A percentile compares a stretch with the other conserved stretches of the same genome.
Evolutionary conservation across 2,113 vertebrate species (phyloP).

Genomic region (Sminthopsis crassicaudata): DNA sequence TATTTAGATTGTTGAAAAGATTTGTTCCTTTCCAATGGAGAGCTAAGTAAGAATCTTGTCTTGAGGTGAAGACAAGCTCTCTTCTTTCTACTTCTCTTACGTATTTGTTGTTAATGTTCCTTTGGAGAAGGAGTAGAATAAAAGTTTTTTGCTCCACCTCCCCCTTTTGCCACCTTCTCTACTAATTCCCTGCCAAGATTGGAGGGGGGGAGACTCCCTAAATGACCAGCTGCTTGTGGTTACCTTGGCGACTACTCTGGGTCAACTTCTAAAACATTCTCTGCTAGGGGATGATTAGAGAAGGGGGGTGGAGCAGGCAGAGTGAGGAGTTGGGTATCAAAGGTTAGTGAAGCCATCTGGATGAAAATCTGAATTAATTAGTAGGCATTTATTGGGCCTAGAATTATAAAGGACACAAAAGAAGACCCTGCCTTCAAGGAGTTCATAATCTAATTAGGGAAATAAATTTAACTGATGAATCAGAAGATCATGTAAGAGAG

Average conservation of each 20-base stretch:
- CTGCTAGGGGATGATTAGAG: constrained; percentile 17
- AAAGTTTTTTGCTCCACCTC: fast-evolving
- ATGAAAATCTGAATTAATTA: not conserved
- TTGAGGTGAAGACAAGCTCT: not conserved
- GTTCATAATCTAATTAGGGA: not conserved
- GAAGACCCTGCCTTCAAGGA: not conserved
- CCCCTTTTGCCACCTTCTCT: too few relatives aligned
- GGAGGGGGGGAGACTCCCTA: not conserved
- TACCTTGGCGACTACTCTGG: constrained; percentile 33
- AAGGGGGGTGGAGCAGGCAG: not conserved
- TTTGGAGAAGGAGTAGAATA: not conserved
- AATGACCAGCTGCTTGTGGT: not conserved
- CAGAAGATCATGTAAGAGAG: not conserved
- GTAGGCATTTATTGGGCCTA: not conserved
- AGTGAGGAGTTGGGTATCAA: not conserved
- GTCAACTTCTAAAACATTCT: constrained; percentile 32
- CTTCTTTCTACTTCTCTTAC: not conserved
- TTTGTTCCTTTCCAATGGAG: not conserved
- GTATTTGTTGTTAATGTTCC: not conserved
- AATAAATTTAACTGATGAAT: not conserved
- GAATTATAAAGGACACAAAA: not conserved
- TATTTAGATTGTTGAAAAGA: not conserved
- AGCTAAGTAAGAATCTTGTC: not conserved
- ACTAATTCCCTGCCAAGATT: not conserved
- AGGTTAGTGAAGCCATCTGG: not conserved